Evolutionary conservation across 2,797 vertebrate genomes (phyloP), one percentile per base, ranked within the genome.

Genomic region (Lophotriccus pileatus): DNA sequence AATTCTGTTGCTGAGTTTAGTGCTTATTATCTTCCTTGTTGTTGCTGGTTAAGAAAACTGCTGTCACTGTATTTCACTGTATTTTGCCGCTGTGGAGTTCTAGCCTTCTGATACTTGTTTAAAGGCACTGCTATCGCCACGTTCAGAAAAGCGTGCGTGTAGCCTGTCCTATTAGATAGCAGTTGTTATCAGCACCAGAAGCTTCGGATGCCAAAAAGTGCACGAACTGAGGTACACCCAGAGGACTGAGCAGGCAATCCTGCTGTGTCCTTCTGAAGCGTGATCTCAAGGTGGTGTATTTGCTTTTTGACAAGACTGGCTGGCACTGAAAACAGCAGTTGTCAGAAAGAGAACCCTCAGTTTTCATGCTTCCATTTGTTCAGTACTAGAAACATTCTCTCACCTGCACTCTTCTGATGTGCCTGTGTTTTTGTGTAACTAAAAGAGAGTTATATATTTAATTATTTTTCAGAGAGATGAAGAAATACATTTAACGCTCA

Each of bases 101-200:
- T 27, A 84, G 50, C 69, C 44, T 76, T 79, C n/a, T 50, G 56
- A 6, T 81, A 37, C 0, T 92, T 88, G 87, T 93, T 93, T 60
- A 34, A 78, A 67, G 62, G 87, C 67, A 6, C 21, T 87, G 84
- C 87, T 96, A 73, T 93, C 80, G 0, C 46, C 4, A 0, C 3
- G 7, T 28, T 94, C 87, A 92, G 87, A 30, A 47, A 28, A 88
- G 46, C 0, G 0, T 39, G 43, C 0, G 0, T 28, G 63, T 49
- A 19, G 91, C 59, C 87, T 95, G 95, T 68, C 67, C 8, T 19
- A 7, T 50, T 52, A 84, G 84, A 96, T 96, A 96, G 47, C 87
- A 84, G 6, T 39, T 90, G 13, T 47, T 96, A 95, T 94, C 94
- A 70, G 89, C 59, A 43, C 59, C 87, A 96, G 85, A 73, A 88